Percentiles rank a stretch among this genome's conserved stretches.
Conservation (phyloP, 2,888 invertebrate species). For the Epiperipatus broadwayi region DNA sequence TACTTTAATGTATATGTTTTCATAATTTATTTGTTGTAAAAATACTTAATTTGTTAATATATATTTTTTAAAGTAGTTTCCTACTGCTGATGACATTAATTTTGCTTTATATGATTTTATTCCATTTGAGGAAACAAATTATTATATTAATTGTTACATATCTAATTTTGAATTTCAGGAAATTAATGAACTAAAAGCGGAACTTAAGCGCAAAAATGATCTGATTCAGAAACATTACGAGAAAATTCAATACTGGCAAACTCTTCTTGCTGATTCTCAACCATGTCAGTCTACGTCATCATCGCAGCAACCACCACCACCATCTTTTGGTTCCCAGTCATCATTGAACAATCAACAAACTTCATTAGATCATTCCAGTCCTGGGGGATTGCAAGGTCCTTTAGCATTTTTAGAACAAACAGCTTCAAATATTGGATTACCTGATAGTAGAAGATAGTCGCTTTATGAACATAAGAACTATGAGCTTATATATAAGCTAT, state of each 20-base stretch:
- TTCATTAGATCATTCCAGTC: conserved; percentile 17
- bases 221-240: conserved; percentile 69
- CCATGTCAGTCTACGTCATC: conserved; percentile 22
- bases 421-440: conserved; percentile 72
- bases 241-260: conserved; percentile 76
- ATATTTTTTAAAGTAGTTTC: no score
- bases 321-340: neutral
- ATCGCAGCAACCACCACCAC: conserved; percentile 15
- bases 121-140: no score
- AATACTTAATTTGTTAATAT: no score
- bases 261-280: conserved; percentile 36
- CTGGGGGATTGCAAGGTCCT: conserved; percentile 52
- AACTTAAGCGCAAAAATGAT: conserved; percentile 71
- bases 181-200: conserved; percentile 60
- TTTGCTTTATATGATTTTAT: no score
- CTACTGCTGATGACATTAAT: no score
- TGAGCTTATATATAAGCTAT: no score
- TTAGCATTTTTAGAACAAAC: conserved; percentile 72
- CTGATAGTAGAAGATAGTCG: conserved; percentile 45
- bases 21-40: no score
- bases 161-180: no score
- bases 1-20: no score
- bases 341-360: neutral
- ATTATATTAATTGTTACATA: no score
- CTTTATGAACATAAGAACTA: no score